Base-by-base conservation (phyloP, 2,888 invertebrate genomes). In the Leucophenga montana region DNA sequence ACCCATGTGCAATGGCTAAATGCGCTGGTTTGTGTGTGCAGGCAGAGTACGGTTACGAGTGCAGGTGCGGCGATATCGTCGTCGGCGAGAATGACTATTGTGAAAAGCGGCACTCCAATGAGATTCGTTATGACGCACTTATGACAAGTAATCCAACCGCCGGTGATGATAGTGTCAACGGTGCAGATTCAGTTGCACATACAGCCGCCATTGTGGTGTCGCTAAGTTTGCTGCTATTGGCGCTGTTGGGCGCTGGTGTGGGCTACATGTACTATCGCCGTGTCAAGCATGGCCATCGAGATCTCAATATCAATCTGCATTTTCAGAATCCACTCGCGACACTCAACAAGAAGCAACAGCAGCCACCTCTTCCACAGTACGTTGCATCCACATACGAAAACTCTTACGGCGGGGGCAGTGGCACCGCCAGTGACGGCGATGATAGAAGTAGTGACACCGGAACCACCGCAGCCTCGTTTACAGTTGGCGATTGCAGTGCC, bases 21-120 rank as follows among this genome's bases (percentile, higher is more conserved):
- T 94, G 94, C 79, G 85, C 88, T 0, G 90, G 92, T 69, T 87
- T 94, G 79, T 94, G 94, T 83, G 88, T 94, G 4, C 89, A 91
- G 48, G 89, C 89, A 11, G 88, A 89, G 57, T 81, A 86, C 2
- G 87, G 88, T 0, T 87, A 89, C 11, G 89, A 88, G 71, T 93
- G 93, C 77, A 85, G 92, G 72, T 93, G 93, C 76, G 88, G 89
- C 59, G 87, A 91, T 81, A 78, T 79, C 5, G 74, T 87, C 22
- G 87, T 90, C 0, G 75, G 78, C 20, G 86, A 88, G 66, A 78
- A 82, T 13, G 84, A 85, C 16, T 71, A 69, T 39, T 91, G 91
- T 75, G 75, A 82, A 3, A 71, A 74, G 3, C 74, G 67, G 20
- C 64, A 66, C 22, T 77, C 73, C 22, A 86, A 82, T 70, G 86